A percentile compares a stretch with the other conserved stretches of the same genome.
phyloP scores from a whole-genome alignment of 2,888 invertebrate species.

The Stenolophus ochropezus region DNA sequence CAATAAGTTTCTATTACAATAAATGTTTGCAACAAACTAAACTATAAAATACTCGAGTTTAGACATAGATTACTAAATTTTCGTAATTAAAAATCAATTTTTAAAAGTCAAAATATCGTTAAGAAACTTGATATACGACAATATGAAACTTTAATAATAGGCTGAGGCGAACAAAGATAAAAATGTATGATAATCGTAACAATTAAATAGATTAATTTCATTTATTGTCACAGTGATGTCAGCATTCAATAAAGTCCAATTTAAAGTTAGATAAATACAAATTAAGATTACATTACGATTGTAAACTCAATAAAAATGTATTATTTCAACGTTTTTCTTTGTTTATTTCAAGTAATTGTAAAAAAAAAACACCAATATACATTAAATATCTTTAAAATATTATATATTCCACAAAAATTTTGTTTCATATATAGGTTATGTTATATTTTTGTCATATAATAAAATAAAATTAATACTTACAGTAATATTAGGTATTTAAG shows the following conservation, averaged over 20 bases:
- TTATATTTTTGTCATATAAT: background rate
- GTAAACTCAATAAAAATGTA: background rate
- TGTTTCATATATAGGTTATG: background rate
- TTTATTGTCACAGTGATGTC: constrained; percentile 32
- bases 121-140: too few relatives aligned
- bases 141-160: too few relatives aligned
- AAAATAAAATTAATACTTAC: background rate
- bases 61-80: too few relatives aligned
- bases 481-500: background rate
- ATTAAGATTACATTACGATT: constrained; percentile 10
- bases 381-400: too few relatives aligned
- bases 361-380: too few relatives aligned
- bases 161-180: background rate
- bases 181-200: constrained; percentile 2
- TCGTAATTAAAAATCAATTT: too few relatives aligned
- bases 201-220: background rate
- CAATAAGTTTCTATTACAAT: too few relatives aligned
- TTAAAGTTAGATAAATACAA: background rate
- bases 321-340: background rate
- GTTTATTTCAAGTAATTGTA: background rate
- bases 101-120: too few relatives aligned
- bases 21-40: background rate
- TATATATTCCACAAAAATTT: too few relatives aligned
- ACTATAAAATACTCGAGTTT: background rate
- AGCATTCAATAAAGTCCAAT: constrained; percentile 20